These are phyloP conservation scores for Ephestia elutella DNA, from an alignment of 1,140 invertebrate genomes.

Conservation along the genomic window DNA sequence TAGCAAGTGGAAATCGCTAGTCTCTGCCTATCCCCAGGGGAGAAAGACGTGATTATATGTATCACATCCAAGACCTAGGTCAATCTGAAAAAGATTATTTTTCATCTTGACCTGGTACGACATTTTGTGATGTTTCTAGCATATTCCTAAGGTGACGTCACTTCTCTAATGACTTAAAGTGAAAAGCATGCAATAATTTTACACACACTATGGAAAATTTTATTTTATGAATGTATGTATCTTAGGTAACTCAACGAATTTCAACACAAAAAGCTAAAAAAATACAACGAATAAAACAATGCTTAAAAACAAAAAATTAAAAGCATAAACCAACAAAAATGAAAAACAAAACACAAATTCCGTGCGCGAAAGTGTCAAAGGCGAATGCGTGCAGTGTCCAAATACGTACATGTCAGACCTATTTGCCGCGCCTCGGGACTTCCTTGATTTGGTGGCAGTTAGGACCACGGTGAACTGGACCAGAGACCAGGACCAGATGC, in stretches of 20 bases:
- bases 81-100: too few relatives aligned
- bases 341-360: neutral
- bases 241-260: neutral
- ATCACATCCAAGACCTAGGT: too few relatives aligned
- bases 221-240: too few relatives aligned
- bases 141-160: too few relatives aligned
- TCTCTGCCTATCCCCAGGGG: too few relatives aligned
- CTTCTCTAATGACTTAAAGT: too few relatives aligned
- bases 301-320: neutral
- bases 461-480: slow-evolving; percentile 93
- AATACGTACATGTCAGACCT: slow-evolving; percentile 70
- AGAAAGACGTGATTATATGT: too few relatives aligned
- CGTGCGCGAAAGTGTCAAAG: slow-evolving; percentile 2
- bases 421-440: slow-evolving; percentile 78
- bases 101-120: too few relatives aligned
- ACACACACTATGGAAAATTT: too few relatives aligned
- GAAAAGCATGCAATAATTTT: too few relatives aligned
- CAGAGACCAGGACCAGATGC: slow-evolving; percentile 92
- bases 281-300: neutral
- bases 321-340: neutral
- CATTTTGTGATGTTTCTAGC: too few relatives aligned
- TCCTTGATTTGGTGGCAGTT: slow-evolving; percentile 88
- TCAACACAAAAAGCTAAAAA: neutral
- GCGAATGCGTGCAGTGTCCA: slow-evolving; percentile 36
- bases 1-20: too few relatives aligned